Conservation (phyloP, 2,797 vertebrate genomes). For the Argentina silus region DNA sequence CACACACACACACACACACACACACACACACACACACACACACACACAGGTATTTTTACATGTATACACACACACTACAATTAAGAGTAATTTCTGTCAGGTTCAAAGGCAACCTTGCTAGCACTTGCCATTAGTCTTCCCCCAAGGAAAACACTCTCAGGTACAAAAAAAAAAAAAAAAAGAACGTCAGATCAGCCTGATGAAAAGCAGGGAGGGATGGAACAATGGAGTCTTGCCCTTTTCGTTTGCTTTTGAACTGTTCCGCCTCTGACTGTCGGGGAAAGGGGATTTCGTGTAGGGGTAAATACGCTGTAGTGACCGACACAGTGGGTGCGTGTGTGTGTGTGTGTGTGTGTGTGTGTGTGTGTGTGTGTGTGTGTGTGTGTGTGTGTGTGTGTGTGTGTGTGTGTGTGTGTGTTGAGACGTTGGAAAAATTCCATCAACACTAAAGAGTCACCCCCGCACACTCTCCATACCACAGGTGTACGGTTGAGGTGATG, state of each 20-base stretch:
- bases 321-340: conserved; percentile 4
- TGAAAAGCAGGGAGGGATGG: conserved; percentile 68
- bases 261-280: conserved; percentile 57
- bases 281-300: conserved; percentile 51
- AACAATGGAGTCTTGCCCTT: conserved; percentile 56
- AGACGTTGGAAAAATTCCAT: conserved; percentile 64
- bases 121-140: conserved; percentile 66
- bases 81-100: conserved; percentile 56
- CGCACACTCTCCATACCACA: neutral
- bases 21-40: conserved; percentile 25
- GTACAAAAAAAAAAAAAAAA: conserved; percentile 43
- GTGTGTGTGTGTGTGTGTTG: neutral
- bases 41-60: conserved; percentile 36
- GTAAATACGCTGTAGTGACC: conserved; percentile 47
- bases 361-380: too few species aligned
- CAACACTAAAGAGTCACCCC: conserved; percentile 39
- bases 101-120: conserved; percentile 67
- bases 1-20: conserved; percentile 36
- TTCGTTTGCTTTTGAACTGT: conserved; percentile 64
- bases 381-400: too few species aligned
- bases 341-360: too few species aligned
- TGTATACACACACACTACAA: conserved; percentile 43
- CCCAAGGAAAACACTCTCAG: conserved; percentile 64
- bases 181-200: conserved; percentile 65
- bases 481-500: too few species aligned